Conservation (phyloP, 2,113 vertebrate genomes). For the Australoheros scitulus region DNA sequence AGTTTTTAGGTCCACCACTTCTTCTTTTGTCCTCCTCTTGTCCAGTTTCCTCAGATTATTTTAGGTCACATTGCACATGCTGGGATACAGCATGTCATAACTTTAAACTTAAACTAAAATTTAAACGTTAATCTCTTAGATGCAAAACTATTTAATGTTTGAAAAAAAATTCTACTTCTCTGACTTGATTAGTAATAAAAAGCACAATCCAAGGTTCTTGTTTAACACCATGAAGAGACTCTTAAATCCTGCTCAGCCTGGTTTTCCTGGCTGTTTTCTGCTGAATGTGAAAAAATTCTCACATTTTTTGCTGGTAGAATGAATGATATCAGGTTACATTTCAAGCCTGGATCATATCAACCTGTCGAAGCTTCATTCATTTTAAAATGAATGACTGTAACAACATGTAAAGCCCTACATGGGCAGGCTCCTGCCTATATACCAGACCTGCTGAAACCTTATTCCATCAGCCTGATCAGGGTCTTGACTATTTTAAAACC, state of each 20-base stretch:
- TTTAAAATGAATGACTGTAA: background rate
- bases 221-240: background rate
- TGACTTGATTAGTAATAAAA: background rate
- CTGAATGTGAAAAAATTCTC: background rate
- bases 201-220: background rate
- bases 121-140: too few species aligned
- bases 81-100: background rate
- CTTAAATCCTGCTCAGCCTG: background rate
- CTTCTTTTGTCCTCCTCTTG: background rate
- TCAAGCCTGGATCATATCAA: background rate
- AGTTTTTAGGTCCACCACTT: rapidly evolving
- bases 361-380: background rate
- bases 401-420: background rate
- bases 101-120: too few species aligned
- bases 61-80: background rate
- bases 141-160: too few species aligned
- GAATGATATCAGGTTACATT: background rate
- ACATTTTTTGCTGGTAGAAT: background rate
- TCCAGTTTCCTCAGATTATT: background rate
- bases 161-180: background rate
- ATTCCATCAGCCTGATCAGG: too few species aligned
- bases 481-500: too few species aligned
- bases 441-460: too few species aligned
- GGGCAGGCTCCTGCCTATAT: background rate
- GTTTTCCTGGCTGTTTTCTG: background rate